phyloP scores from a whole-genome alignment of 2,113 vertebrate genomes.

The Indicator indicator region DNA sequence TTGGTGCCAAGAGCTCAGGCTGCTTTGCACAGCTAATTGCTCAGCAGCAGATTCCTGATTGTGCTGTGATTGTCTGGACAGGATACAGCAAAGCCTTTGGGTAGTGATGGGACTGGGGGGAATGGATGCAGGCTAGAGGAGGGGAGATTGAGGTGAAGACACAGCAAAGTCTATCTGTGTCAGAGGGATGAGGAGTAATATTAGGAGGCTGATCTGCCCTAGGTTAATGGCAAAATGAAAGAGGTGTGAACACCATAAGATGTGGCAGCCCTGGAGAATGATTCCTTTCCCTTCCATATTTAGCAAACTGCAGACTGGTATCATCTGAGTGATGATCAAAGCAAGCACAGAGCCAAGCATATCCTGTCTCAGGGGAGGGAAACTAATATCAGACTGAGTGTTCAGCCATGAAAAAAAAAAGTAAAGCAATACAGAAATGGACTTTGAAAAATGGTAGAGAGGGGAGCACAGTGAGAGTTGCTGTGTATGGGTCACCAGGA shows the following conservation, averaged over 20 bases:
- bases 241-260: too few species aligned
- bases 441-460: background rate
- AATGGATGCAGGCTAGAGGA: too few species aligned
- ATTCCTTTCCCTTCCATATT: background rate
- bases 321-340: background rate
- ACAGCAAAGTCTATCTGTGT: too few species aligned
- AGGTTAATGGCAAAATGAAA: too few species aligned
- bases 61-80: conserved; percentile 36
- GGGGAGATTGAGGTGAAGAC: too few species aligned
- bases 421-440: background rate
- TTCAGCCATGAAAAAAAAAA: background rate
- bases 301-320: background rate
- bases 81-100: conserved; percentile 32
- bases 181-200: too few species aligned
- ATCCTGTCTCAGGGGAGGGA: background rate
- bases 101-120: too few species aligned
- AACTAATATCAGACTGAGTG: background rate
- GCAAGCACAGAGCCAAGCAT: background rate
- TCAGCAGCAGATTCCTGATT: conserved; percentile 43
- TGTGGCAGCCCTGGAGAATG: too few species aligned
- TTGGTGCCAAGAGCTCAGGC: background rate
- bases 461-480: background rate
- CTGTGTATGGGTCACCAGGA: background rate
- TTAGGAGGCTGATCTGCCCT: too few species aligned
- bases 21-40: conserved; percentile 19